Base-by-base conservation (phyloP, 2,888 invertebrate genomes). In the Clunio marinus region DNA sequence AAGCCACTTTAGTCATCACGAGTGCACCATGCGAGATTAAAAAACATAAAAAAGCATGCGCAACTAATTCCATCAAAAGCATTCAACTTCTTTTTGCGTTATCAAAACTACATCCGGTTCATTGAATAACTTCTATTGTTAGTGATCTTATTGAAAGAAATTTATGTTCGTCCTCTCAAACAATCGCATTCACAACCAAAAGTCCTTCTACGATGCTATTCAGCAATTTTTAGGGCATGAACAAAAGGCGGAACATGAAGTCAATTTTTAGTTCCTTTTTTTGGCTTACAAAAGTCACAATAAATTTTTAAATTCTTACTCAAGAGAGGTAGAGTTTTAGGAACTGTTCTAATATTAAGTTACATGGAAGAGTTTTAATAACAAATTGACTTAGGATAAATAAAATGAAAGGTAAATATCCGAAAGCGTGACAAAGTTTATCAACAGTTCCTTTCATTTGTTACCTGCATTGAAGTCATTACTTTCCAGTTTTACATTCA, bases 81-180 rank as follows among this genome's bases (percentile, higher is more conserved):
- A 15, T 32, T 37, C 20, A 45, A 22, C 35, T 58, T 68, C 10
- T 20, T 58, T n/a, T 24, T 27, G 57, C 58, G 28, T 67, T 66
- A 66, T 66, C 66, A 66, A 65, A 66, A 55, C 66, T 57, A 27
- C 68, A 68, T 68, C 68, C 68, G 68, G 68, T 68, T 35, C 68
- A 68, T 68, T 68, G 68, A 68, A n/a, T 68, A 57, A 58, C 7
- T 15, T 68, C 20, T 20, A 55, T 66, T 66, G 55, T 66, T 63
- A 15, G 10, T 25, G 24, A 62, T 28, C 27, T 4, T 15, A 55
- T 55, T 66, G 46, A 66, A 32, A 28, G 63, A 51, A 66, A 66
- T 66, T 55, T 66, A 66, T 66, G 66, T 66, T 66, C 66, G 10
- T 55, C 28, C 55, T 55, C 15, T 7, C 17, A 25, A 24, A 55